Conservation (phyloP, 2,113 vertebrate genomes). For the Daphoenositta chrysoptera region DNA sequence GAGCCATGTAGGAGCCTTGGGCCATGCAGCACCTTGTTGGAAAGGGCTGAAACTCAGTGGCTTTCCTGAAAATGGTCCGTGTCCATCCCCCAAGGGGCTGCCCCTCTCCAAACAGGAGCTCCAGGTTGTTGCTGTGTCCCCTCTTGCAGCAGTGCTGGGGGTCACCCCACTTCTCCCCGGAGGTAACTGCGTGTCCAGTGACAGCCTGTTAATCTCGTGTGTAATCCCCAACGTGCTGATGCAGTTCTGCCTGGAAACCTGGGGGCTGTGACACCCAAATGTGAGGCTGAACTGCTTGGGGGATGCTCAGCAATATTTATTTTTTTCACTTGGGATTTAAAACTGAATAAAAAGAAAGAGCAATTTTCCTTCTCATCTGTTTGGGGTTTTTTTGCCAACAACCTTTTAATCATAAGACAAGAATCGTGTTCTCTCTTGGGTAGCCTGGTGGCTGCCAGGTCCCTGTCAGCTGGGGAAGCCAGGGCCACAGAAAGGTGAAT, state of each 20-base stretch:
- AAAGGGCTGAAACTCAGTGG: not conserved
- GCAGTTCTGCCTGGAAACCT: not conserved
- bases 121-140: not conserved
- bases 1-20: not conserved
- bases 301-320: not conserved
- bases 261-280: not conserved
- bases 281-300: not conserved
- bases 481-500: not conserved
- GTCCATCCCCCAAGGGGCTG: not conserved
- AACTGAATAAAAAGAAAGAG: not conserved
- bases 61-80: not conserved
- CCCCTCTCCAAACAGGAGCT: not conserved
- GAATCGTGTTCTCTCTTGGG: rapidly evolving
- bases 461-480: not conserved
- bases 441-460: not conserved
- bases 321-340: not conserved
- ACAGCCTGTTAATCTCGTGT: not conserved
- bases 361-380: not conserved
- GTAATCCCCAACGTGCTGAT: not conserved
- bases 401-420: not conserved
- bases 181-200: rapidly evolving
- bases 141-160: not conserved
- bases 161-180: not conserved
- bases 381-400: not conserved
- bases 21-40: not conserved